Base-by-base conservation (phyloP, 35 echinoderm and acorn worm species). In the Heliocidaris tuberculata region DNA sequence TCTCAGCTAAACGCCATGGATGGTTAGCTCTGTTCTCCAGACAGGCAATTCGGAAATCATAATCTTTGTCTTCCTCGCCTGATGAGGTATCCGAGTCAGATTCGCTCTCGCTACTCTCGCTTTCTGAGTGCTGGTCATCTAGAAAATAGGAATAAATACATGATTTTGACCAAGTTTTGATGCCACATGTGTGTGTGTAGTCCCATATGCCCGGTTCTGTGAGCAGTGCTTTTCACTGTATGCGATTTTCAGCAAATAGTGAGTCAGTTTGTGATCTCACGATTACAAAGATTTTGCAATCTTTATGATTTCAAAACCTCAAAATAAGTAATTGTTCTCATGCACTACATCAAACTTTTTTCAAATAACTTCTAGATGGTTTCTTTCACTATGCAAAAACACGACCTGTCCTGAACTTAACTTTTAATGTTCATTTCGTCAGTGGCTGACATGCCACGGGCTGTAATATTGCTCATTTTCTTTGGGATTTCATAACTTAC, bases 1-100 rank as follows among this genome's bases (percentile, higher is more conserved):
- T 97, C 47, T 97, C 92, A 16, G 96, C 95, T 6, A 99, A 85
- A 29, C 96, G 85, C 16, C 93, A 93, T 2, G 98, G 98, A 94
- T 99, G 98, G 24, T 97, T 88, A 85, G 94, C 94, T 49, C 96
- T 96, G 31, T 90, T 32, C 85, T 94, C 93, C 15, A 97, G 60
- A 56, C 89, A 48, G 17, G 61, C 61, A 48, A 96, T 85, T 6
- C 59, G 88, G 90, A 35, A 48, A 50, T 94, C 93, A 49, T 95
- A 91, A 30, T 93, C 52, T 31, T 95, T 92, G 16, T 93, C 93
- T 8, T 94, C 94, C 19, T 95, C 92, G 5, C 95, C 97, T 13
- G 94, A 95, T 27, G 93, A 95, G 70, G 85, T 48, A 17, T 92
- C 88, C 17, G 94, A 85, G 49, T 96, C 95, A 56, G 95, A 96